Base-by-base conservation (phyloP, 2,113 vertebrate genomes). In the Misgurnus anguillicaudatus region DNA sequence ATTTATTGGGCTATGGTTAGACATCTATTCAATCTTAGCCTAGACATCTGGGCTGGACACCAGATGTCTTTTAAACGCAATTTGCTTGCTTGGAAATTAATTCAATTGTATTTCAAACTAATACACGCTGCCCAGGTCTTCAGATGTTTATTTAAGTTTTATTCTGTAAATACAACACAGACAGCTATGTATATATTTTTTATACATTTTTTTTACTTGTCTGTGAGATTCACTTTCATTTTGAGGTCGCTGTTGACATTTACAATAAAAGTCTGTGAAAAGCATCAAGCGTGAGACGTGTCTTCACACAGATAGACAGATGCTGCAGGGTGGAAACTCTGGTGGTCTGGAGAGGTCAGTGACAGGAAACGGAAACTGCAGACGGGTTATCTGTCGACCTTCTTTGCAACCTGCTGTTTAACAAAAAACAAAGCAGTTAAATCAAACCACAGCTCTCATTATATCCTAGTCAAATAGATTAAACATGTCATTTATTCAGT, bases 321-420 rank as follows among this genome's bases (percentile, higher is more conserved):
- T 1, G 39, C 24, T 31, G 19, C 39, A 31, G 71, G 36, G 39
- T 62, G 71, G 71, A 74, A 74, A 74, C 55, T 47, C 3, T 73
- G 57, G 57, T 47, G 57, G 19, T 45, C 8, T 74, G 45, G 41
- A 61, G 6, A 6, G 71, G 71, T 74, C 71, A 74, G 7, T 62
- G 41, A 42, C 71, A 74, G 71, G 71, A 74, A 74, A n/a, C 31
- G 71, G 57, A 74, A 74, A 74, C n/a, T n/a, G 57, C 57, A 11
- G 41, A 4, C 41, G 31, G 70, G 53, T 70, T 70, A 1, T 24
- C 51, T 17, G 24, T 31, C 24, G 24, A 31, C 16, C 14, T 68
- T 53, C 14, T 36, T 51, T 70, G 48, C 8, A 53, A 36, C 13
- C 6, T 11, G 67, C 38, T 42, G 53, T 14, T 36, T 19, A 70